Conservation (phyloP, 2,888 invertebrate species). For the Halictus ligatus region DNA sequence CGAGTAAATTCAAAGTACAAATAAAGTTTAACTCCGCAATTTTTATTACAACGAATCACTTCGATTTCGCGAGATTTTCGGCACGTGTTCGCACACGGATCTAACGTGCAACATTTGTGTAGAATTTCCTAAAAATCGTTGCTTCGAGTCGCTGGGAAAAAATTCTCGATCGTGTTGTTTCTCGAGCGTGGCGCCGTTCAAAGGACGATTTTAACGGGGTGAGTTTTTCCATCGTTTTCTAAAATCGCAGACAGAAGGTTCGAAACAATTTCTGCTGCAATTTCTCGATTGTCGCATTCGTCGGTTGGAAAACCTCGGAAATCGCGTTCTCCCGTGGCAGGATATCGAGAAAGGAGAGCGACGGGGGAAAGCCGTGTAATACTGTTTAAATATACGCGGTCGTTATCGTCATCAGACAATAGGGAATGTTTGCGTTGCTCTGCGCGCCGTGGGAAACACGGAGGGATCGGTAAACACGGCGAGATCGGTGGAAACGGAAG, state of each 20-base stretch:
- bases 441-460: slow-evolving; percentile 10
- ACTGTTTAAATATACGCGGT: slow-evolving; percentile 13
- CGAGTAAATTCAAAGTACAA: too few species aligned
- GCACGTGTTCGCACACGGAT: too few species aligned
- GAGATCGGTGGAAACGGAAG: background rate
- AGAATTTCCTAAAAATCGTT: too few species aligned
- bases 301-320: background rate
- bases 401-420: slow-evolving; percentile 40
- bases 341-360: background rate
- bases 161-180: too few species aligned
- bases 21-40: too few species aligned
- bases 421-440: slow-evolving; percentile 8
- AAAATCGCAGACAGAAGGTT: background rate
- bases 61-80: too few species aligned
- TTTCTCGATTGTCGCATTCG: background rate
- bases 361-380: background rate
- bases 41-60: too few species aligned
- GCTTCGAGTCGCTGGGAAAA: too few species aligned
- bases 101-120: too few species aligned
- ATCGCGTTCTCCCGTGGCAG: background rate
- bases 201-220: background rate
- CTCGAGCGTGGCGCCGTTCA: too few species aligned
- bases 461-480: slow-evolving; percentile 14
- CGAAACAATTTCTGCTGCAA: background rate
- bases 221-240: background rate